These are phyloP conservation scores for Scomber scombrus DNA, from an alignment of 2,113 vertebrate species.

Conservation along the genomic window DNA sequence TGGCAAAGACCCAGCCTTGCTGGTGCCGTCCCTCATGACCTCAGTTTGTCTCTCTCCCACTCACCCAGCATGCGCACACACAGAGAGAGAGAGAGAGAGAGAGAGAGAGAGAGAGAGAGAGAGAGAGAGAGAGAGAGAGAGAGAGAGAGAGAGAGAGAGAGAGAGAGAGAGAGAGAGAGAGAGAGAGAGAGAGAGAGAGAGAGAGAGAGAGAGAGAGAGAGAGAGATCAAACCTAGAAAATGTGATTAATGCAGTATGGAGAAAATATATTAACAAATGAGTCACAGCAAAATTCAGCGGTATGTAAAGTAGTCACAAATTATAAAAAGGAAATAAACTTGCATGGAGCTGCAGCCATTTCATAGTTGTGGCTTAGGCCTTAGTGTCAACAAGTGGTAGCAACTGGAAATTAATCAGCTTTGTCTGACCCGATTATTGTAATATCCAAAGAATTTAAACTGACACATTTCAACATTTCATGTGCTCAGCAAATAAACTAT, in stretches of 20 bases:
- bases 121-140: too few relatives aligned
- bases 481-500: conserved; percentile 10
- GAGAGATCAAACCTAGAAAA: neutral
- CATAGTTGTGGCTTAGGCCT: neutral
- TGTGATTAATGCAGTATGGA: neutral
- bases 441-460: conserved; percentile 33
- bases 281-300: neutral
- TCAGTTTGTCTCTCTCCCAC: neutral
- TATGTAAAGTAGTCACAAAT: neutral
- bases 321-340: neutral
- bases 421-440: conserved; percentile 15
- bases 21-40: conserved; percentile 6
- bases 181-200: neutral
- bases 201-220: neutral
- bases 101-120: too few relatives aligned
- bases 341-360: neutral
- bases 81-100: neutral
- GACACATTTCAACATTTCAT: neutral
- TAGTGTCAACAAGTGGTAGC: neutral
- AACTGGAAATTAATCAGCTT: conserved; percentile 40
- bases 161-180: neutral
- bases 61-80: neutral
- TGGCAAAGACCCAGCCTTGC: conserved; percentile 15
- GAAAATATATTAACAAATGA: neutral
- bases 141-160: neutral